phyloP scores from a whole-genome alignment of 2,888 invertebrate species.

The Axea sp. region DNA sequence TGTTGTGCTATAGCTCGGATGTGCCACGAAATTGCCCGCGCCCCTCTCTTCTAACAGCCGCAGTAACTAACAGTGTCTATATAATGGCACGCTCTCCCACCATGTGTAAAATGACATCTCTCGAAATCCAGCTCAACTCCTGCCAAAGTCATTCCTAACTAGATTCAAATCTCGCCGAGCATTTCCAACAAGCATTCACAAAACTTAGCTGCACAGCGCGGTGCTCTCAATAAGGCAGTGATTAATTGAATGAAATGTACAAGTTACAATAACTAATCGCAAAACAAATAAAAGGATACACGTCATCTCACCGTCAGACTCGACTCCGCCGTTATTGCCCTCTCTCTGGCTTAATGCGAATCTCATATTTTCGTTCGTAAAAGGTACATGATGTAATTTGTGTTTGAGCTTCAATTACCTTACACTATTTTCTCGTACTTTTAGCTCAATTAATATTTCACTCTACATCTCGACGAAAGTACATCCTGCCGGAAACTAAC shows the following conservation, averaged over 20 bases:
- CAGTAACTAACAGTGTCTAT: slow-evolving; percentile 73
- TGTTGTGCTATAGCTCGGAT: slow-evolving; percentile 49
- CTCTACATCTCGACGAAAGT: slow-evolving; percentile 47
- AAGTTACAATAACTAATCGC: slow-evolving; percentile 57
- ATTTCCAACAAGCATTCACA: slow-evolving; percentile 45
- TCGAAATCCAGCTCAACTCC: slow-evolving; percentile 67
- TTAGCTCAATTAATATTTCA: slow-evolving; percentile 53
- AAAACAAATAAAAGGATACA: slow-evolving; percentile 38
- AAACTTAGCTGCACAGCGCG: slow-evolving; percentile 44
- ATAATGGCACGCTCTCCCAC: slow-evolving; percentile 70
- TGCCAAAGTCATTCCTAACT: slow-evolving; percentile 57
- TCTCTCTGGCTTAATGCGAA: neutral
- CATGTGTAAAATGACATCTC: slow-evolving; percentile 71
- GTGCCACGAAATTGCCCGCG: slow-evolving; percentile 69
- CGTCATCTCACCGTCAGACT: slow-evolving; percentile 22
- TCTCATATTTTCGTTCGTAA: slow-evolving; percentile 46
- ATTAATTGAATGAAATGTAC: slow-evolving; percentile 56
- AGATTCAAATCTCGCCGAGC: slow-evolving; percentile 55
- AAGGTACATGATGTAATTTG: slow-evolving; percentile 49
- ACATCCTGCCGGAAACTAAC: slow-evolving; percentile 38
- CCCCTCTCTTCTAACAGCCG: slow-evolving; percentile 65
- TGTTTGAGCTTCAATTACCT: slow-evolving; percentile 48
- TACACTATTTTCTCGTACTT: slow-evolving; percentile 38
- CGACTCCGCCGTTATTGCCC: slow-evolving; percentile 2
- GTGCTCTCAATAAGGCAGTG: slow-evolving; percentile 51